A percentile compares a stretch with the other conserved stretches of the same genome.
Evolutionary conservation across 2,113 vertebrate genomes (phyloP).

Genomic region (Perognathus longimembris): DNA sequence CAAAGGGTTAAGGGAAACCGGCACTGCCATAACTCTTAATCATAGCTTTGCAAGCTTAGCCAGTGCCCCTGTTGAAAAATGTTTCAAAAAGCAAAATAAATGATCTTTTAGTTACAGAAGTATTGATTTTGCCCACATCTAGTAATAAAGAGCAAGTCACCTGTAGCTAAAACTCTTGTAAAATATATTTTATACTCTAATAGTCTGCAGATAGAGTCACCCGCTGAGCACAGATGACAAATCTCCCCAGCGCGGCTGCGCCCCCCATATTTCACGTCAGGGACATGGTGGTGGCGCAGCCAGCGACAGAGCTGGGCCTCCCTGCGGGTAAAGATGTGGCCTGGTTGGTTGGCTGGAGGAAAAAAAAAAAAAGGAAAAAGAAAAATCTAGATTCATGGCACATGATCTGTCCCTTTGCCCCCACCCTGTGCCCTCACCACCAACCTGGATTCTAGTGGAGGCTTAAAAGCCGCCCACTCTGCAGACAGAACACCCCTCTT

Average conservation of each 20-base stretch:
- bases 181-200: conserved; percentile 92
- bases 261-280: conserved; percentile 83
- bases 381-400: conserved; percentile 44
- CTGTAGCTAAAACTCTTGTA: conserved; percentile 93
- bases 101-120: conserved; percentile 88
- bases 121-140: conserved; percentile 92
- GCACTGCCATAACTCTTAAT: conserved; percentile 88
- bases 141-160: conserved; percentile 93
- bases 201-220: conserved; percentile 90
- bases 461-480: background rate
- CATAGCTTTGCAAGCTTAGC: conserved; percentile 89
- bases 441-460: background rate
- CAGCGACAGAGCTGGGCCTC: conserved; percentile 70
- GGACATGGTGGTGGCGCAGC: conserved; percentile 73
- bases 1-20: conserved; percentile 86
- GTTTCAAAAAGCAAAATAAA: conserved; percentile 91
- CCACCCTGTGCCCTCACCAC: background rate
- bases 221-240: conserved; percentile 87
- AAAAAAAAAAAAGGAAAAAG: conserved; percentile 71
- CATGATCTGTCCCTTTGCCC: background rate
- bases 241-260: conserved; percentile 84
- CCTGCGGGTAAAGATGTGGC: conserved; percentile 57
- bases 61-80: conserved; percentile 90
- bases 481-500: background rate
- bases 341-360: conserved; percentile 54